Conservation (phyloP, 2,888 invertebrate species). For the Caenorhabditis doughertyi region DNA sequence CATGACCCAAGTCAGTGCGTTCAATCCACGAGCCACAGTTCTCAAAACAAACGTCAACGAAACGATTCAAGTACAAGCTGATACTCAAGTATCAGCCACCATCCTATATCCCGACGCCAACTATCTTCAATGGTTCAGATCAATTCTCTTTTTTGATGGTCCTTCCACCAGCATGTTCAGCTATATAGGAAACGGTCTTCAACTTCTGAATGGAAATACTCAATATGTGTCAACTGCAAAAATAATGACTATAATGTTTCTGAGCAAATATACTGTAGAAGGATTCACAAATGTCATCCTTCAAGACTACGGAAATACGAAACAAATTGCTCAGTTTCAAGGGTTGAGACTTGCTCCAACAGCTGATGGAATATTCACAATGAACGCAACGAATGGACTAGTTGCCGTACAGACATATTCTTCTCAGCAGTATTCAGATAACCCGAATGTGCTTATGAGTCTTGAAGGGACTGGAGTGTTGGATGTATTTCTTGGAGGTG, state of each 20-base stretch:
- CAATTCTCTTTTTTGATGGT: not conserved
- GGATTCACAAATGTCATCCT: not conserved
- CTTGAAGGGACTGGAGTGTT: not conserved
- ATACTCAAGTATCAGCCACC: not conserved
- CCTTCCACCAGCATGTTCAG: not conserved
- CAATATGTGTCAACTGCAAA: slow-evolving; percentile 6
- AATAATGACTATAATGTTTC: not conserved
- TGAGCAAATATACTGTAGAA: not conserved
- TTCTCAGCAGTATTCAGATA: not conserved
- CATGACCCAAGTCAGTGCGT: too few species aligned
- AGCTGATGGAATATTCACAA: not conserved
- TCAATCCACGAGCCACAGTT: too few species aligned
- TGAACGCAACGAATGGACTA: not conserved
- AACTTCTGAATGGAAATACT: not conserved
- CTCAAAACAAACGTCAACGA: not conserved
- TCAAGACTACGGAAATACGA: not conserved
- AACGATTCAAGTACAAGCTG: not conserved
- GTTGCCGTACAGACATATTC: not conserved
- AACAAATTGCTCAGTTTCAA: not conserved
- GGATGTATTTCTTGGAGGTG: not conserved
- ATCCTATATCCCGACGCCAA: not conserved
- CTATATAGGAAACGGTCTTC: not conserved
- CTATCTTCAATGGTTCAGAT: not conserved
- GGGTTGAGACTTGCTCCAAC: not conserved
- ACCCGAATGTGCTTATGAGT: not conserved